Percentiles rank a stretch among this genome's conserved stretches.
These are phyloP conservation scores for Macrophya alboannulata DNA, from an alignment of 2,888 invertebrate genomes.

Conservation along the genomic window DNA sequence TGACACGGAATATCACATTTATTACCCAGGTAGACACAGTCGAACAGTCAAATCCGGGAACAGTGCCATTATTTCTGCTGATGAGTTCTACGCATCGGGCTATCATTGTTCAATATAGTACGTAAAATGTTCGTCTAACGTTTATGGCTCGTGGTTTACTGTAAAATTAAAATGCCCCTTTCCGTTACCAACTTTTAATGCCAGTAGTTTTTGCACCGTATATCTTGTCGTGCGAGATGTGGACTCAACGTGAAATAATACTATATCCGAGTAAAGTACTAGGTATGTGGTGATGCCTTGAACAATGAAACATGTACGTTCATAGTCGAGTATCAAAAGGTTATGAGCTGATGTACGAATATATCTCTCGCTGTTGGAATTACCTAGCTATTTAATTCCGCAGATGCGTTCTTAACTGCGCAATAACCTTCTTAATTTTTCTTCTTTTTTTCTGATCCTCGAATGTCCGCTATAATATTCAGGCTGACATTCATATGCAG, in stretches of 20 bases:
- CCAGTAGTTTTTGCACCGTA: not conserved
- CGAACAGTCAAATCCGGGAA: constrained; percentile 21
- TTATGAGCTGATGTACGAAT: not conserved
- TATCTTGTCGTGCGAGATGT: not conserved
- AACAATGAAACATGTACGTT: not conserved
- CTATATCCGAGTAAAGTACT: not conserved
- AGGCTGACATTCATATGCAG: not conserved
- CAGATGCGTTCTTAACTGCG: not conserved
- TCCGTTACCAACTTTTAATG: not conserved
- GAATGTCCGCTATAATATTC: not conserved
- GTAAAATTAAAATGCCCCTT: constrained; percentile 15
- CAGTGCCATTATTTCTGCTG: constrained; percentile 10
- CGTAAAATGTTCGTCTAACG: constrained; percentile 11
- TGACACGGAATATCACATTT: not conserved
- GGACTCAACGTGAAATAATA: not conserved
- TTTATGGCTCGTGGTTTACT: constrained; percentile 17
- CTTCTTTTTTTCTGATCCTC: not conserved
- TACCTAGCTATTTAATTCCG: not conserved
- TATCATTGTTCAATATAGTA: constrained; percentile 21
- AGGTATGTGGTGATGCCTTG: not conserved
- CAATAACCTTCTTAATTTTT: not conserved
- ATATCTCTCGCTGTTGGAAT: constrained; percentile 1
- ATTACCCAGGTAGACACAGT: not conserved
- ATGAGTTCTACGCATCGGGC: constrained; percentile 11
- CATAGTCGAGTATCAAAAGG: not conserved